Base-by-base conservation (phyloP, 2,113 vertebrate genomes). In the Thymallus thymallus region DNA sequence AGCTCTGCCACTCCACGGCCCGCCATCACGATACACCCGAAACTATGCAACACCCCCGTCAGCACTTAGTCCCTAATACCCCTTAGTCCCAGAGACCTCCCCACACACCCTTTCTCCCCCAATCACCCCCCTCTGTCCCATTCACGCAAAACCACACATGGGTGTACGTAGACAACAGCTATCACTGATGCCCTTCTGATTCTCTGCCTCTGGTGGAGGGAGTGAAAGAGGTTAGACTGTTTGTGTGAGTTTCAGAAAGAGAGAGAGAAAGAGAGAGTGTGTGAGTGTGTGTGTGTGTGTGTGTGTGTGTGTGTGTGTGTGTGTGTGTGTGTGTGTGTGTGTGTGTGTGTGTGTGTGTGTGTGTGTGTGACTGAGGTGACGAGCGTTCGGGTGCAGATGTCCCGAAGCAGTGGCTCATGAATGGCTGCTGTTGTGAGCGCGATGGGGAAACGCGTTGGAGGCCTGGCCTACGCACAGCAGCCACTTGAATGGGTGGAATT, bases 361-460 rank as follows among this genome's bases (percentile, higher is more conserved):
- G 68, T 56, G 51, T 45, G 68, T 62, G 55, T 80, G 82, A 51
- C 45, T 72, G 75, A 79, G 89, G 91, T 89, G 92, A 78, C 84
- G 90, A 66, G 89, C 82, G 91, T 92, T 91, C 88, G 85, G 89
- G 90, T 91, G 87, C 94, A 94, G 93, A 95, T 94, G 92, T 95
- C 94, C 91, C 86, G 86, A 68, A 91, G 91, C 84, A 79, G 20
- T 22, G 88, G 91, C 83, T 90, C 80, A 93, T 96, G 94, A 96
- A 97, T 96, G 94, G 94, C 87, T 81, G 91, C 92, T 95, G 94
- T 97, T 94, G 95, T 92, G 86, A 91, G 92, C 91, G 82, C 91
- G 91, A 92, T 89, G 90, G 93, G 93, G 94, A 95, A 95, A 94
- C 91, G 94, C 94, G 94, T 93, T 90, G 90, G 94, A 94, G 93